Base-by-base conservation (phyloP, 1,140 invertebrate genomes). In the Wasmannia auropunctata region DNA sequence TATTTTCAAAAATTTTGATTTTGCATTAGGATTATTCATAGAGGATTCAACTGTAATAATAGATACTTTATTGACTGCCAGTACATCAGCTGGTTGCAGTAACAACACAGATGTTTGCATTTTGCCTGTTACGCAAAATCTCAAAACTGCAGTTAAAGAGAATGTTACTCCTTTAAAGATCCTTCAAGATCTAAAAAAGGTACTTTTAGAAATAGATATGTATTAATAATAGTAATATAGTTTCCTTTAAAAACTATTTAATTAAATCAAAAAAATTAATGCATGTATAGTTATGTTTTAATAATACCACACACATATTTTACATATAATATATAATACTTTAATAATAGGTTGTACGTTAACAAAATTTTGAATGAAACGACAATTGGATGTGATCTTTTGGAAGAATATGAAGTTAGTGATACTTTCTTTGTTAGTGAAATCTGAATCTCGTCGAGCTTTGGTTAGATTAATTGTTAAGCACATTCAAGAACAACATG, bases 211-310 rank as follows among this genome's bases (percentile, higher is more conserved):
- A n/a, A 60, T 31, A 60, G 25, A 60, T 3, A 60, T 5, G n/a
- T 7, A n/a, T 63, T 0, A 63, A 31, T 63, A 5, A 2, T 8
- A 63, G 19, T 60, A 28, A 16, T 63, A 63, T 63, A 37, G 14
- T 7, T 63, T 34, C 16, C 60, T 63, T 63, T 37, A 63, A 7
- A 1, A 63, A 34, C 37, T 37, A 63, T 63, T 63, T 7, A 37
- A 60, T 11, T 60, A 31, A 31, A 60, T n/a, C n/a, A n/a, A n/a
- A n/a, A n/a, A n/a, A 63, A 63, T 63, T 63, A 63, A 63, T 63
- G 16, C 6, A 63, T 37, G 7, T 56, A 8, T 60, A 60, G 11
- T 60, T 60, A 8, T 16, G 14, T 31, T 63, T 63, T 63, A 31
- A 60, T 60, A 10, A 63, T 11, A 63, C 2, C 2, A 60, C 2